phyloP scores from a whole-genome alignment of 2,113 vertebrate species.

The Pseudopodoces humilis region DNA sequence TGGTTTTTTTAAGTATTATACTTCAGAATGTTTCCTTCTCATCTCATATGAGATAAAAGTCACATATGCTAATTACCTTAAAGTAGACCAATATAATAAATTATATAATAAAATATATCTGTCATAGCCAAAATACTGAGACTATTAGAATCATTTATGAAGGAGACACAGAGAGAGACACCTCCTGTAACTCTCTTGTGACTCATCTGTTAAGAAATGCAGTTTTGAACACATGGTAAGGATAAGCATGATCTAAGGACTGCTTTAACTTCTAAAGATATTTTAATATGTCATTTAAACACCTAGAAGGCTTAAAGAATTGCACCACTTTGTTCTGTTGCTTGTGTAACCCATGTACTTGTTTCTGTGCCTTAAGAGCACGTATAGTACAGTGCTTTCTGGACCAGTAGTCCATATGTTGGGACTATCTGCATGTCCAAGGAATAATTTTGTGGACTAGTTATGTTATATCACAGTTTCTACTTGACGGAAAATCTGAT shows the following conservation, averaged over 20 bases:
- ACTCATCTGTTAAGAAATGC: background rate
- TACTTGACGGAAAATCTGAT: background rate
- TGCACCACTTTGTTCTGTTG: background rate
- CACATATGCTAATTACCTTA: background rate
- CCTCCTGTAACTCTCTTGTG: background rate
- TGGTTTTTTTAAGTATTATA: background rate
- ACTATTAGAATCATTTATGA: background rate
- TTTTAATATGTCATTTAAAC: background rate
- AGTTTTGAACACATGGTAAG: background rate
- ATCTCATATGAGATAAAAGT: background rate
- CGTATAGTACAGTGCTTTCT: background rate
- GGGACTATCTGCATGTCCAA: background rate
- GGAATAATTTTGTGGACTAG: background rate
- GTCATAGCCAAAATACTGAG: background rate
- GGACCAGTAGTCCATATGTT: background rate
- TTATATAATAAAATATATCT: too few relatives aligned
- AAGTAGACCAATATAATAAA: background rate
- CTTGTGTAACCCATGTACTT: background rate
- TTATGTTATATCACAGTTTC: background rate
- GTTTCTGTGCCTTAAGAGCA: background rate
- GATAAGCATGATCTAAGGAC: background rate
- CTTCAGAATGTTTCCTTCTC: background rate
- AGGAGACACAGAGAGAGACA: background rate
- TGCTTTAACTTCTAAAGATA: background rate
- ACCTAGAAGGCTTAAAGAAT: background rate